These are phyloP conservation scores for Ganaspis sp. DNA, from an alignment of 1,140 invertebrate genomes.

Conservation along the genomic window DNA sequence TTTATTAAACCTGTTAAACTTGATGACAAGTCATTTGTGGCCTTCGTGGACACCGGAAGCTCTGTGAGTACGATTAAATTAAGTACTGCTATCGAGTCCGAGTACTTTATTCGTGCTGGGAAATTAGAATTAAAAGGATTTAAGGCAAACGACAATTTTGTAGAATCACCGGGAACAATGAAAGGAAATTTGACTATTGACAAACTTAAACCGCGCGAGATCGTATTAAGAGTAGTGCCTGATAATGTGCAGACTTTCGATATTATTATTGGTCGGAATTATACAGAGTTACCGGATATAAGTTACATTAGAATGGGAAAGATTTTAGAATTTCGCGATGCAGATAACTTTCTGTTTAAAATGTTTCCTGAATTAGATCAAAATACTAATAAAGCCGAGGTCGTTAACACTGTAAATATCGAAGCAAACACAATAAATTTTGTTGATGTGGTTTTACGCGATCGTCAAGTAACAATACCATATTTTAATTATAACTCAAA, in stretches of 20 bases:
- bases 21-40: neutral
- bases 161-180: neutral
- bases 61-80: no score
- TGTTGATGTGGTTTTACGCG: no score
- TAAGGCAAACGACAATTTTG: neutral
- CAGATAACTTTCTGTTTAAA: neutral
- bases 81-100: neutral
- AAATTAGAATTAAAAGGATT: neutral
- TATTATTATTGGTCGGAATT: slow-evolving; percentile 3
- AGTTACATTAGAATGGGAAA: neutral
- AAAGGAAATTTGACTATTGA: no score
- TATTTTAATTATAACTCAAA: neutral
- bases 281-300: neutral
- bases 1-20: neutral
- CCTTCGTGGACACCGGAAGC: neutral
- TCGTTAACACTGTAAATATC: no score
- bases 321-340: neutral
- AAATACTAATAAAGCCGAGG: no score
- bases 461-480: no score
- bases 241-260: neutral
- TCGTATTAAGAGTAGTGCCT: no score
- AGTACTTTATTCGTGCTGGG: neutral
- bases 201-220: no score
- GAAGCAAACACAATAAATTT: no score
- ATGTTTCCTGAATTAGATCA: no score